Conservation (phyloP, 2,888 invertebrate species). For the Cylloceria caligata region DNA sequence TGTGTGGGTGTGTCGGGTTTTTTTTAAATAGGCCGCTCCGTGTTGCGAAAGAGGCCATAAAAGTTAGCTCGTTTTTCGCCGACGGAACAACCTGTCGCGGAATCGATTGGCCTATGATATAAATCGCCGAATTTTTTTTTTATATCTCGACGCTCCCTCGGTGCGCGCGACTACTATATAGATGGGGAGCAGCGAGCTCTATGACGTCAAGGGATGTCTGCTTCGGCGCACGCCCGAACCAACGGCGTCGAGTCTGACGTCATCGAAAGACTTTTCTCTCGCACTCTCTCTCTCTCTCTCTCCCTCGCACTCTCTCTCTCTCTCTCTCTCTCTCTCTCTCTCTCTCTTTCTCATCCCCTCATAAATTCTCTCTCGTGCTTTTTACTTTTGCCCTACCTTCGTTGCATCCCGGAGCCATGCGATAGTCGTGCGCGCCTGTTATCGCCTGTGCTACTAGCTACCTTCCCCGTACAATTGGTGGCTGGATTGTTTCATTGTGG, state of each 20-base stretch:
- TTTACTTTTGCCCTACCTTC: constrained; percentile 23
- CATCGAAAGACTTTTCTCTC: constrained; percentile 59
- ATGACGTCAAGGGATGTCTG: constrained; percentile 65
- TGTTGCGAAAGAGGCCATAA: constrained; percentile 25
- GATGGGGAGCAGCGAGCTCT: constrained; percentile 17
- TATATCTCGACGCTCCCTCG: neutral
- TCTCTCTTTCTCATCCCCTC: neutral
- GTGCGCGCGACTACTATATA: constrained; percentile 8
- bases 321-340: constrained; percentile 36
- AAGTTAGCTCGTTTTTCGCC: constrained; percentile 11
- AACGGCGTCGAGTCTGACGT: constrained; percentile 70
- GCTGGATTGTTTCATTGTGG: neutral
- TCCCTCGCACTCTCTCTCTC: neutral
- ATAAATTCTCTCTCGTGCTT: constrained; percentile 7
- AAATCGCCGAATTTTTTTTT: constrained; percentile 49
- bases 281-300: constrained; percentile 3
- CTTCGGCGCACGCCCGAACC: constrained; percentile 65
- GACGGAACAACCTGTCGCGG: neutral
- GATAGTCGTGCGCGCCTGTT: neutral
- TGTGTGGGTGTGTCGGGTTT: neutral
- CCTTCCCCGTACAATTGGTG: neutral
- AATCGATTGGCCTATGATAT: constrained; percentile 34
- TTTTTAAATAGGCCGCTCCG: constrained; percentile 15
- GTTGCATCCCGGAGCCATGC: neutral
- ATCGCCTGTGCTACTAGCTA: neutral